Base-by-base conservation (phyloP, 1,140 invertebrate genomes). In the Caerostris extrusa region DNA sequence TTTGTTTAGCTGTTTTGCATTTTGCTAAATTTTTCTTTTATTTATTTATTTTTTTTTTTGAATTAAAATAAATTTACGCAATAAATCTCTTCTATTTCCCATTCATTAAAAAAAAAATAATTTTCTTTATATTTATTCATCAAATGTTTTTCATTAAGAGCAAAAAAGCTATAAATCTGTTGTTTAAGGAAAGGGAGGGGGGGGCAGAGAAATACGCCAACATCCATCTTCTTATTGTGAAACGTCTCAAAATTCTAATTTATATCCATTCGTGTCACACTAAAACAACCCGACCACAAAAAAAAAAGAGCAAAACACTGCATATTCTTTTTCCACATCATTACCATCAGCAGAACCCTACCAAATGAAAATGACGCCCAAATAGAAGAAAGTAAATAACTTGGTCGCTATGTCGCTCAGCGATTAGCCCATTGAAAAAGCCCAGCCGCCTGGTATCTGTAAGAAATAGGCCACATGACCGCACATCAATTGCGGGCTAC, bases 401-500 rank as follows among this genome's bases (percentile, higher is more conserved):
- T 69, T 56, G 34, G 64, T 87, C 85, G 81, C 55, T 83, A 10
- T 50, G 85, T 90, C 87, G 90, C 90, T 77, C 71, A 53, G 69
- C 90, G 90, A 91, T 91, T 91, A 91, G 57, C 69, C 71, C 14
- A 55, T 81, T 71, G 82, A 77, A 91, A 91, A 91, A 71, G 56
- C 58, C 71, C 58, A 56, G n/a, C 77, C n/a, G 53, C 69, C 87
- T 58, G 90, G 50, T 91, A 91, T 91, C 90, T 91, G 64, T 85
- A 90, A 56, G 88, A 90, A 71, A 50, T 19, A 71, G 19, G 55
- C 67, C 90, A 91, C 77, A 82, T 91, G 90, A 91, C 69, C 71
- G 90, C 56, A 91, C 90, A 91, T 91, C 90, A 91, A 91, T 91
- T 91, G 90, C 50, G 71, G 90, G 12, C 87, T 55, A 53, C 87